Evolutionary conservation across 2,113 vertebrate genomes (phyloP).

Genomic region (Acanthochromis polyacanthus): DNA sequence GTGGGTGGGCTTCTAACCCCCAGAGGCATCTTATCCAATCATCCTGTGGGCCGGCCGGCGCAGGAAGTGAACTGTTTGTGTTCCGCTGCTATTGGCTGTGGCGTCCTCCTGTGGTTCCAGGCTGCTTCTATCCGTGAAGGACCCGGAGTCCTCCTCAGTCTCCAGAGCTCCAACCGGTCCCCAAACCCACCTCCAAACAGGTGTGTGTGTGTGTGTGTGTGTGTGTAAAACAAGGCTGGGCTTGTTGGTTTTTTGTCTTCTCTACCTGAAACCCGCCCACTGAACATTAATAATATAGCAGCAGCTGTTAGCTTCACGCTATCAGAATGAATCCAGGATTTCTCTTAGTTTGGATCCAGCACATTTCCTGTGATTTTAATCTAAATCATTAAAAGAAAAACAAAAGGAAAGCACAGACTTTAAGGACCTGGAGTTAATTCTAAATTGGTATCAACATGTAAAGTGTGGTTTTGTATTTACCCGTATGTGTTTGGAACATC

Average conservation of each 20-base stretch:
- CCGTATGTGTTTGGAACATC: no score
- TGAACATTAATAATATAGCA: conserved; percentile 57
- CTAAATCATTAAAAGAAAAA: conserved; percentile 10
- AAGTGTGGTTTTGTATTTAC: no score
- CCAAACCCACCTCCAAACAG: conserved; percentile 68
- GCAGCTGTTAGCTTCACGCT: conserved; percentile 67
- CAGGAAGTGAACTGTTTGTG: conserved; percentile 50
- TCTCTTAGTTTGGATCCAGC: conserved; percentile 4
- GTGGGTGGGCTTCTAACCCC: conserved; percentile 51
- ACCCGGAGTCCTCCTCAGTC: conserved; percentile 62
- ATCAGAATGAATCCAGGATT: conserved; percentile 28
- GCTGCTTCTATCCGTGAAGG: conserved; percentile 48
- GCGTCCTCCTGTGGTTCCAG: conserved; percentile 59
- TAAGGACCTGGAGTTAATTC: background rate
- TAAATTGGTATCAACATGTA: no score
- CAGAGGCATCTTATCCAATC: conserved; percentile 59
- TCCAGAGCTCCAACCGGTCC: conserved; percentile 73
- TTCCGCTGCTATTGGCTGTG: conserved; percentile 60
- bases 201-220: conserved; percentile 38
- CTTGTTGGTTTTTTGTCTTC: conserved; percentile 37
- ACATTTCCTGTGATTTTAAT: conserved; percentile 3
- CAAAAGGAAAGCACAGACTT: background rate
- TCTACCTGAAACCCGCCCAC: conserved; percentile 62
- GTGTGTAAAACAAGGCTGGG: conserved; percentile 50
- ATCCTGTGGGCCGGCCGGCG: conserved; percentile 57